Evolutionary conservation across 2,797 vertebrate genomes (phyloP).

Genomic region (Tokudaia muenninki): DNA sequence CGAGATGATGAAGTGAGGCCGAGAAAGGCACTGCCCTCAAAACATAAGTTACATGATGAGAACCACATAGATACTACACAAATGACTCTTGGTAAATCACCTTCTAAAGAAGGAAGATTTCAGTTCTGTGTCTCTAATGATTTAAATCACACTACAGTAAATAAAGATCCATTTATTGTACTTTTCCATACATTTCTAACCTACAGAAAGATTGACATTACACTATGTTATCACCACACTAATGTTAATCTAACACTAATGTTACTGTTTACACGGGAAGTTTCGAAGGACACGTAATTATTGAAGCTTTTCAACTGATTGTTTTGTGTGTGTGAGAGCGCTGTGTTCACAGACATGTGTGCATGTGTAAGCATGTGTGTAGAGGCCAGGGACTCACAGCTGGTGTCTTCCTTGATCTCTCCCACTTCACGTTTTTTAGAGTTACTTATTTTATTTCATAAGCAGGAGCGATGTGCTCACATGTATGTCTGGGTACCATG

Average conservation of each 20-base stretch:
- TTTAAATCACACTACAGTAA: neutral
- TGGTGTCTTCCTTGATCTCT: neutral
- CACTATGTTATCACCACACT: neutral
- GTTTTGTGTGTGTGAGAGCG: neutral
- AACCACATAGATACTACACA: neutral
- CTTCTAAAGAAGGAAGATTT: slow-evolving; percentile 7
- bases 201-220: neutral
- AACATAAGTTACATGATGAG: neutral
- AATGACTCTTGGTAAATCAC: neutral
- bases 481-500: neutral
- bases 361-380: neutral
- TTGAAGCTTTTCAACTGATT: neutral
- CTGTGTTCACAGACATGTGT: neutral
- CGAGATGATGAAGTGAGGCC: neutral
- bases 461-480: neutral
- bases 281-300: neutral
- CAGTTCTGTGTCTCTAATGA: slow-evolving; percentile 17
- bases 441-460: neutral
- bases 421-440: neutral
- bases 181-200: neutral
- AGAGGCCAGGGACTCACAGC: neutral
- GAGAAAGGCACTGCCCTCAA: neutral
- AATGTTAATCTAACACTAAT: neutral
- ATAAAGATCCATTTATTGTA: neutral
- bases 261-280: slow-evolving; percentile 21